A percentile compares a stretch with the other conserved stretches of the same genome.
These are phyloP conservation scores for Chaetodon auriga DNA, from an alignment of 2,113 vertebrate genomes.

Conservation along the genomic window DNA sequence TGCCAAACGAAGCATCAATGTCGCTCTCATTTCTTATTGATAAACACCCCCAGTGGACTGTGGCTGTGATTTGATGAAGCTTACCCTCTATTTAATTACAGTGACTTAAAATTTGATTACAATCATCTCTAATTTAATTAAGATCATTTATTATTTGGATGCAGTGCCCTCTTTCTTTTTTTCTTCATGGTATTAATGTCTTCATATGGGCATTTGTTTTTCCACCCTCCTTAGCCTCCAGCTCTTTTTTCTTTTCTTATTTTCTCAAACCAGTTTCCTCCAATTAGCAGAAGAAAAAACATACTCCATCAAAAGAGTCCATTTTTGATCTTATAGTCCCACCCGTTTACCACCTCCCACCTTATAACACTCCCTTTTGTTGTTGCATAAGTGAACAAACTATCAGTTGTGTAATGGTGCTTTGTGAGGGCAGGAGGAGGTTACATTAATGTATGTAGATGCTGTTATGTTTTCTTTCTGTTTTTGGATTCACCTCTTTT, in stretches of 20 bases:
- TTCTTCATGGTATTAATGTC: not conserved
- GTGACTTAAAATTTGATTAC: conserved; percentile 6
- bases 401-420: not conserved
- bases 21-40: not conserved
- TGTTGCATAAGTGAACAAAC: conserved; percentile 32
- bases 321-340: conserved; percentile 57
- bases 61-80: conserved; percentile 25
- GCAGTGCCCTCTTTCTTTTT: not conserved
- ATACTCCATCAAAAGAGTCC: conserved; percentile 46
- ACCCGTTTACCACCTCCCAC: not conserved
- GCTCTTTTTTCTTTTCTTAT: conserved; percentile 29
- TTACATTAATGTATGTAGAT: not conserved
- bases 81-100: conserved; percentile 10
- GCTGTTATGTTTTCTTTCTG: not conserved
- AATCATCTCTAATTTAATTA: conserved; percentile 13
- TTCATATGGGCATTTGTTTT: not conserved
- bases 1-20: not conserved
- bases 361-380: not conserved
- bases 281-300: conserved; percentile 40
- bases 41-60: not conserved
- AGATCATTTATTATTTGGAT: conserved; percentile 4
- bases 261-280: conserved; percentile 23
- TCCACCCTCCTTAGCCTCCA: conserved; percentile 7
- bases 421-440: not conserved
- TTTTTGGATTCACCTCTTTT: not conserved